A percentile compares a stretch with the other conserved stretches of the same genome.
phyloP scores from a whole-genome alignment of 2,888 invertebrate genomes.

The Argyra leucocephala region DNA sequence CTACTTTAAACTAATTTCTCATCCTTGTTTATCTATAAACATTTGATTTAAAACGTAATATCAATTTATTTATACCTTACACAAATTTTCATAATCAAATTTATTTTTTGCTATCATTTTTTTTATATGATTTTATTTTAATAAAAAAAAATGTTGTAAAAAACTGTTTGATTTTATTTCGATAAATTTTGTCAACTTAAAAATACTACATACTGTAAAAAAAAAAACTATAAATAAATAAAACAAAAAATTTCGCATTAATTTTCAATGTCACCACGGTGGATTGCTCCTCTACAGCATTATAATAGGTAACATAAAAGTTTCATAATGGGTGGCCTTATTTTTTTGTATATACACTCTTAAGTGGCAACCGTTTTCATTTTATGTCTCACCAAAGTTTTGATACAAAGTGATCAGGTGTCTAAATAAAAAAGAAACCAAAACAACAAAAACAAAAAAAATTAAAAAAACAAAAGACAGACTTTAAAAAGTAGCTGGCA shows the following conservation, averaged over 20 bases:
- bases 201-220: neutral
- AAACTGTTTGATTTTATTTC: neutral
- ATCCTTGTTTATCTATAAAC: too few relatives aligned
- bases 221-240: neutral
- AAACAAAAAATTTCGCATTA: neutral
- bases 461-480: neutral
- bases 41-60: neutral
- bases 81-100: too few relatives aligned
- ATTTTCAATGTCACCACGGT: neutral
- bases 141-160: too few relatives aligned
- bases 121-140: too few relatives aligned
- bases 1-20: too few relatives aligned
- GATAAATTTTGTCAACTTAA: slow-evolving; percentile 4
- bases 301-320: neutral
- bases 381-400: neutral
- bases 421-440: neutral
- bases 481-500: neutral
- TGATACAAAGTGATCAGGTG: neutral
- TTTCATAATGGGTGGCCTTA: neutral
- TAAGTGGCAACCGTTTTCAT: neutral
- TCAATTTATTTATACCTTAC: neutral
- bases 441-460: neutral
- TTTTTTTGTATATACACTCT: neutral
- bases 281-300: too few relatives aligned
- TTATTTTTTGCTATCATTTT: too few relatives aligned